These are phyloP conservation scores for Myiopsitta monachus DNA, from an alignment of 2,113 vertebrate genomes.

Conservation along the genomic window DNA sequence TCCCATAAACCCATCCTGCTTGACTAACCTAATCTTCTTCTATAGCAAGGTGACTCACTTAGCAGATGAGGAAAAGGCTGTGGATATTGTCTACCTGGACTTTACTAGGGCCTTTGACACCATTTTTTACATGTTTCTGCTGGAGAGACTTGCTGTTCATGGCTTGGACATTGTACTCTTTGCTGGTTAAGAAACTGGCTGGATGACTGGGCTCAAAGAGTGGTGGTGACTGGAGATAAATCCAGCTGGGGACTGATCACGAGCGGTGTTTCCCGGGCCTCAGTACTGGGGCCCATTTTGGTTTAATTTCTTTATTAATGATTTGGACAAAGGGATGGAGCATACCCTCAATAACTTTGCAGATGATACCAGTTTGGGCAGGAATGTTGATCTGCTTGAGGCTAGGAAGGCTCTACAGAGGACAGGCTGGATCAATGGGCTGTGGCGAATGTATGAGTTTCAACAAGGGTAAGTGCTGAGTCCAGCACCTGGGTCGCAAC, in stretches of 20 bases:
- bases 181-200: not conserved
- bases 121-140: not conserved
- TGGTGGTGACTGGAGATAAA: not conserved
- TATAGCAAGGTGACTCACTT: not conserved
- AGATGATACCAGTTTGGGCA: accelerated
- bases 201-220: not conserved
- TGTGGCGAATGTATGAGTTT: not conserved
- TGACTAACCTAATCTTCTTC: not conserved
- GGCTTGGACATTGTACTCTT: not conserved
- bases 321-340: not conserved
- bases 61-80: not conserved
- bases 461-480: accelerated
- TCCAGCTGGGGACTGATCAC: not conserved
- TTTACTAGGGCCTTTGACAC: not conserved
- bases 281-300: not conserved
- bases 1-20: not conserved
- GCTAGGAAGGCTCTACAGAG: not conserved
- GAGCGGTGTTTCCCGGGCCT: not conserved
- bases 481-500: not conserved
- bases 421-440: not conserved
- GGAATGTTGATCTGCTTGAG: not conserved
- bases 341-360: not conserved
- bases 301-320: not conserved
- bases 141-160: not conserved
- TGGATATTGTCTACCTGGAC: not conserved